Evolutionary conservation across 2,113 vertebrate species (phyloP).

Genomic region (Meriones unguiculatus): DNA sequence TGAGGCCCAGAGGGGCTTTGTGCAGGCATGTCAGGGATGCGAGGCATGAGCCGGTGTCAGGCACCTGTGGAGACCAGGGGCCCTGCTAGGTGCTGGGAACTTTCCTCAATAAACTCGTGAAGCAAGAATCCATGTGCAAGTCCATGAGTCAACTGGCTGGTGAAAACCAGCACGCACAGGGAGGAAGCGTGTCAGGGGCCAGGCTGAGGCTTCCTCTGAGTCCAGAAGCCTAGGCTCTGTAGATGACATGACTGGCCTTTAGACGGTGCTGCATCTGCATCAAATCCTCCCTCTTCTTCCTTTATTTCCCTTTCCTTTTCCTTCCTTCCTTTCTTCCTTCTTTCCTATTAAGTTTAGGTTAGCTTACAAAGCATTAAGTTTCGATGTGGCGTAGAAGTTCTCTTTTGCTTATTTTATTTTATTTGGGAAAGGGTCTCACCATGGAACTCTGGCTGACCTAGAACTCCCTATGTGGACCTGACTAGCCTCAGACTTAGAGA

Average conservation of each 20-base stretch:
- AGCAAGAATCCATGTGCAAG: background rate
- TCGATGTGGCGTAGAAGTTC: background rate
- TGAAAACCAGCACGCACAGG: fast-evolving
- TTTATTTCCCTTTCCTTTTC: background rate
- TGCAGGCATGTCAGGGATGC: background rate
- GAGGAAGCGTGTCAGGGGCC: background rate
- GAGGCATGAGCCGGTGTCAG: background rate
- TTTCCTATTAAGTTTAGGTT: background rate
- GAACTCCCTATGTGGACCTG: background rate
- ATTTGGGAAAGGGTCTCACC: background rate
- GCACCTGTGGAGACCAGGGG: background rate
- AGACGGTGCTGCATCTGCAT: background rate
- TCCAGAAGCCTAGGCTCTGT: background rate
- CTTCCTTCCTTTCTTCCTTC: background rate
- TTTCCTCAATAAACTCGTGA: background rate
- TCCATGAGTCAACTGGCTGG: fast-evolving
- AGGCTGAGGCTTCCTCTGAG: background rate
- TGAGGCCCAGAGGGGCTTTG: background rate
- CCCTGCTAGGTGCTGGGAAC: background rate
- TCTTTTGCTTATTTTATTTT: background rate
- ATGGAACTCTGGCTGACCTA: background rate
- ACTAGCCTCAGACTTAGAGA: background rate
- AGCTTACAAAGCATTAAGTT: background rate
- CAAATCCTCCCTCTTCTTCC: background rate
- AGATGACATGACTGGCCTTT: background rate